These are phyloP conservation scores for Melipona bicolor DNA, from an alignment of 2,888 invertebrate genomes.

Conservation along the genomic window DNA sequence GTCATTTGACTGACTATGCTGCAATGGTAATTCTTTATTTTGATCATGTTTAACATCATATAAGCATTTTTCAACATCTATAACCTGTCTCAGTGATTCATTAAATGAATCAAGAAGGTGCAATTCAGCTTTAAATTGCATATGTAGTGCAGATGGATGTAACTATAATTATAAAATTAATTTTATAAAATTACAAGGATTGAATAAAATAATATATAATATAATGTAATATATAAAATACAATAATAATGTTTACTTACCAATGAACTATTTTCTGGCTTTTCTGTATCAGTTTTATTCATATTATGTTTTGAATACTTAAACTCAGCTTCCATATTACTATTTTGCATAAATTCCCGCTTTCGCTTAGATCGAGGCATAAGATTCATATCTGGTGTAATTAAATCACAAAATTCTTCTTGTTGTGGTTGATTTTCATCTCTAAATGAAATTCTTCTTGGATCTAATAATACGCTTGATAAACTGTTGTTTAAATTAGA, in stretches of 20 bases:
- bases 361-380: conserved; percentile 75
- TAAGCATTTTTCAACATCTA: conserved; percentile 85
- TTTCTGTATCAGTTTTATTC: conserved; percentile 50
- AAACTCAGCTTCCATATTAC: conserved; percentile 51
- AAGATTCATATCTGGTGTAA: conserved; percentile 80
- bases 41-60: conserved; percentile 74
- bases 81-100: conserved; percentile 86
- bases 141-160: conserved; percentile 86
- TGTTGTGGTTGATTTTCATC: conserved; percentile 78
- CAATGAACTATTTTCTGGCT: conserved; percentile 67
- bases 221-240: too few species aligned
- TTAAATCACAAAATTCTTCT: conserved; percentile 79
- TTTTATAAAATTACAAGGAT: not conserved
- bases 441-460: conserved; percentile 80
- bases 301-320: conserved; percentile 52
- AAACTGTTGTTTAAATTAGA: conserved; percentile 68
- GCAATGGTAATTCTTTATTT: conserved; percentile 68
- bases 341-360: conserved; percentile 67
- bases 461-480: conserved; percentile 77
- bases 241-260: conserved; percentile 53
- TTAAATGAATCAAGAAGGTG: conserved; percentile 87
- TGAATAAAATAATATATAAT: not conserved
- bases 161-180: conserved; percentile 66
- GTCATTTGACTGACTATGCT: conserved; percentile 69
- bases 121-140: conserved; percentile 87